These are phyloP conservation scores for Brachyistius frenatus DNA, from an alignment of 2,113 vertebrate genomes.

Conservation along the genomic window DNA sequence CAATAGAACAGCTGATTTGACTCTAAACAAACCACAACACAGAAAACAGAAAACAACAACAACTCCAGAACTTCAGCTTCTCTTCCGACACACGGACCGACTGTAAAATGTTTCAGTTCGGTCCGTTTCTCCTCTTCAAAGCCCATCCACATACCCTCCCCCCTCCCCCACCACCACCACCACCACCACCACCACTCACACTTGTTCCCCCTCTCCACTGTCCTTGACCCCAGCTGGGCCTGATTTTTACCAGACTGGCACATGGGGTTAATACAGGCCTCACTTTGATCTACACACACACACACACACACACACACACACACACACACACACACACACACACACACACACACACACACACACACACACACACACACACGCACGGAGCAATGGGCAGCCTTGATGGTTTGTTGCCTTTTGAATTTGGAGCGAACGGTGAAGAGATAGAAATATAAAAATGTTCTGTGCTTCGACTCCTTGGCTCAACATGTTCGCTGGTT, in stretches of 20 bases:
- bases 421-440: slow-evolving; percentile 37
- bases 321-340: slow-evolving; percentile 45
- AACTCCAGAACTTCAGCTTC: slow-evolving; percentile 3
- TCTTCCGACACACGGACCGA: neutral
- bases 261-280: slow-evolving; percentile 80
- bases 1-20: slow-evolving; percentile 3
- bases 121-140: slow-evolving; percentile 69
- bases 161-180: slow-evolving; percentile 23
- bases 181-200: slow-evolving; percentile 44
- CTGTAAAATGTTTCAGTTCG: slow-evolving; percentile 53
- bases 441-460: slow-evolving; percentile 23
- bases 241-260: slow-evolving; percentile 83
- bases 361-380: slow-evolving; percentile 33
- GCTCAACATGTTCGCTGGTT: too few species aligned
- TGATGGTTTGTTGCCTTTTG: slow-evolving; percentile 56
- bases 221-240: slow-evolving; percentile 83
- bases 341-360: slow-evolving; percentile 32
- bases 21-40: slow-evolving; percentile 21
- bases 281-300: slow-evolving; percentile 69
- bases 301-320: slow-evolving; percentile 34
- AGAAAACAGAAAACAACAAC: slow-evolving; percentile 22
- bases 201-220: slow-evolving; percentile 69
- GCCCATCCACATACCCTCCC: slow-evolving; percentile 61
- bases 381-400: slow-evolving; percentile 54
- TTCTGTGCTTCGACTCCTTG: neutral